Percentiles rank a stretch among this genome's conserved stretches.
Evolutionary conservation across 2,113 vertebrate genomes (phyloP).

Genomic region (Hystrix brachyura): DNA sequence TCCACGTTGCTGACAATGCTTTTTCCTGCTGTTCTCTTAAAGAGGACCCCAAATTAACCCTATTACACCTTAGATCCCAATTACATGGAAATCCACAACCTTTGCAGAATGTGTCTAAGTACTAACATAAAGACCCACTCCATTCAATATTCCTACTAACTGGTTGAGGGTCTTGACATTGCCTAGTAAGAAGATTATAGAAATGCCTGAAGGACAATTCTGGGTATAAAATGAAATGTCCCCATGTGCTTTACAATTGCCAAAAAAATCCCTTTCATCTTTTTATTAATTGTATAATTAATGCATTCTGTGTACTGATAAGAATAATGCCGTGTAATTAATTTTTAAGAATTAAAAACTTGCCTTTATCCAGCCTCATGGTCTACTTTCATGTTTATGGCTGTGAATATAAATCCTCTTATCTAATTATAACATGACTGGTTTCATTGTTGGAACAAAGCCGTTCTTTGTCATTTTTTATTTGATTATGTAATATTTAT

Average conservation of each 20-base stretch:
- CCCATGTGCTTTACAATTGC: conserved; percentile 85
- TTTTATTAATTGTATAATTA: conserved; percentile 93
- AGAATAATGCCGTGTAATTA: conserved; percentile 93
- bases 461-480: conserved; percentile 86
- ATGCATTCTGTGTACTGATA: conserved; percentile 92
- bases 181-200: conserved; percentile 89
- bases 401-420: conserved; percentile 91
- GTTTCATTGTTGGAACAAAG: conserved; percentile 90
- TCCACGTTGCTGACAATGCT: conserved; percentile 24
- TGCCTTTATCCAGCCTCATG: conserved; percentile 88
- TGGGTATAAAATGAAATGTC: conserved; percentile 86
- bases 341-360: conserved; percentile 92
- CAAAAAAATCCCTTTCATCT: conserved; percentile 85
- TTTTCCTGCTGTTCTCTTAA: conserved; percentile 68
- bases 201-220: conserved; percentile 89
- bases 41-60: conserved; percentile 83
- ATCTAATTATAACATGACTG: conserved; percentile 92
- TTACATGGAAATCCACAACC: conserved; percentile 83
- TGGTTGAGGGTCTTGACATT: conserved; percentile 89
- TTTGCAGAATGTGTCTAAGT: conserved; percentile 75
- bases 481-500: conserved; percentile 88
- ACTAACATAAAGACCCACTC: conserved; percentile 80
- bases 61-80: conserved; percentile 85
- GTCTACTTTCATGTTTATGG: conserved; percentile 91
- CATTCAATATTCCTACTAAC: conserved; percentile 81